Base-by-base conservation (phyloP, 2,797 vertebrate genomes). In the Fratercula arctica region DNA sequence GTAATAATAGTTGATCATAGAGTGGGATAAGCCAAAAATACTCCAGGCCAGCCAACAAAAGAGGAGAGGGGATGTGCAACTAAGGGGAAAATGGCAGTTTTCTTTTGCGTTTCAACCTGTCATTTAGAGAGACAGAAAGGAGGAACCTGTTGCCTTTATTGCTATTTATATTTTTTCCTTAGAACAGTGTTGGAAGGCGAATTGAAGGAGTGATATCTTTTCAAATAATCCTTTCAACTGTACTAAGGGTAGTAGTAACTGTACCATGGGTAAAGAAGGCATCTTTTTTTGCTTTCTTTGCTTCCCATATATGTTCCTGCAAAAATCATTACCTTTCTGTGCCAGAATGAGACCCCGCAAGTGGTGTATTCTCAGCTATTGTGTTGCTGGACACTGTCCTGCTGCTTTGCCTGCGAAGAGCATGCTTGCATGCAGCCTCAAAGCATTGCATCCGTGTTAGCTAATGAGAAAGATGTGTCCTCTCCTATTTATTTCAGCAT, bases 381-480 rank as follows among this genome's bases (percentile, higher is more conserved):
- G 60, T 93, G 79, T 89, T 10, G 0, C 80, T 90, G 83, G 60
- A 35, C 64, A 70, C 60, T 81, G 45, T 87, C 85, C 80, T 95
- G 63, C 84, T 82, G 77, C 83, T 95, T 76, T 80, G 45, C 85
- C 51, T 70, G 80, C 75, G 41, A 85, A 80, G 69, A 91, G 60
- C 56, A 90, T 78, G 64, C 41, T 68, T 87, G 43, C 57, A 28
- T 79, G 57, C 74, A 61, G 39, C n/a, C 82, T 90, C 41, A 75
- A 75, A 95, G 78, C 61, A 45, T 45, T 91, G 83, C 80, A 70
- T 77, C 76, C 77, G 33, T 86, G 33, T 80, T 94, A 89, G 74
- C 60, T 85, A 89, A 82, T 5, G 9, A 82, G 59, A 87, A 85
- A 72, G 57, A 77, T 33, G 14, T 64, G 26, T 86, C 29, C 43